phyloP scores from a whole-genome alignment of 2,797 vertebrate species.

The Tarsius wallacei region DNA sequence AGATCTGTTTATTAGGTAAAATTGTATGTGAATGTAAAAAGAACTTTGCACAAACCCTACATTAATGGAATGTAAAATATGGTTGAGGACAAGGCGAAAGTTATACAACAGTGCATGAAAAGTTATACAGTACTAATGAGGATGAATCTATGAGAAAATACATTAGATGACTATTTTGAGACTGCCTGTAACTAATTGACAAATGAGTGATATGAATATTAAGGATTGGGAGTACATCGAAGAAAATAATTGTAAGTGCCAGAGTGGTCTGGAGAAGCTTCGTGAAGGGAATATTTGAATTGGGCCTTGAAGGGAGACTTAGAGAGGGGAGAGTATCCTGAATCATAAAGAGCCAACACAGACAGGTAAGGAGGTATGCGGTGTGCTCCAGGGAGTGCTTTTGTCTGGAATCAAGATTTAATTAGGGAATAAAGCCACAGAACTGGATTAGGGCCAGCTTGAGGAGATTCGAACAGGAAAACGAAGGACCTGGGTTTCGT shows the following conservation, averaged over 20 bases:
- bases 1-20: neutral
- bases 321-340: neutral
- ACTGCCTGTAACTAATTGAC: neutral
- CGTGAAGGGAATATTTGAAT: neutral
- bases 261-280: neutral
- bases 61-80: neutral
- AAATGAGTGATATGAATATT: neutral
- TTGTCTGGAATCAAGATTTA: neutral
- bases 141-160: neutral
- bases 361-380: neutral
- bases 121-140: neutral
- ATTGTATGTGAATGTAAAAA: conserved; percentile 17
- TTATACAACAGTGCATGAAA: neutral
- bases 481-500: neutral
- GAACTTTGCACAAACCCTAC: neutral
- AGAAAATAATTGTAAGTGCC: neutral
- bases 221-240: neutral
- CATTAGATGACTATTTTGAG: neutral
- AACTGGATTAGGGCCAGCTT: neutral
- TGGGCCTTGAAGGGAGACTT: neutral
- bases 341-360: neutral
- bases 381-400: neutral
- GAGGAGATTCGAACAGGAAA: neutral
- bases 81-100: neutral
- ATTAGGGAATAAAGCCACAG: neutral